A percentile compares a stretch with the other conserved stretches of the same genome.
These are phyloP conservation scores for Malurus cyaneus DNA, from an alignment of 2,113 vertebrate genomes.

Conservation along the genomic window DNA sequence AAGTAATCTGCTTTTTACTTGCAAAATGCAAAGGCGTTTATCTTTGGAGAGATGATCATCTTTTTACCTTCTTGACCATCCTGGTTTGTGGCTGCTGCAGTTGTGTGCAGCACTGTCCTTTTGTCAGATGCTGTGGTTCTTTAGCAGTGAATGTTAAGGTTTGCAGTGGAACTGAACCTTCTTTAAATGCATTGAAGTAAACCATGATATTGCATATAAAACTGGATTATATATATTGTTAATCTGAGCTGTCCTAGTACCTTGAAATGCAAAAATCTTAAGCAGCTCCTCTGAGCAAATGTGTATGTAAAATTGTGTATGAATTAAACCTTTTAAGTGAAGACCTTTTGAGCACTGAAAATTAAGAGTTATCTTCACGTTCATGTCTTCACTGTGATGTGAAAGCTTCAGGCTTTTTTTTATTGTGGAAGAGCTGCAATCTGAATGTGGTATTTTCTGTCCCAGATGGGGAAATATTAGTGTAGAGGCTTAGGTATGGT, in stretches of 20 bases:
- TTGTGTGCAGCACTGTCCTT: background rate
- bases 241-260: background rate
- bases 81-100: background rate
- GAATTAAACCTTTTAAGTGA: background rate
- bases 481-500: background rate
- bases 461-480: background rate
- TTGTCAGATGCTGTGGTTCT: background rate
- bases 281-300: background rate
- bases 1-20: background rate
- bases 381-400: background rate
- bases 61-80: background rate
- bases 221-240: background rate
- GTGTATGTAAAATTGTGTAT: background rate
- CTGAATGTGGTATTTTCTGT: background rate
- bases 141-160: background rate
- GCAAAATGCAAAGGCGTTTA: background rate
- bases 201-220: background rate
- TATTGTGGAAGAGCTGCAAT: background rate
- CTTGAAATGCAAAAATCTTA: background rate
- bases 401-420: background rate
- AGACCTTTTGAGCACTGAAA: background rate
- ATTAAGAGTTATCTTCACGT: background rate
- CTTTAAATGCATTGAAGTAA: background rate
- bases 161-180: background rate
- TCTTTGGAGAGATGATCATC: background rate